Evolutionary conservation across 2,797 vertebrate genomes (phyloP), one percentile per base, ranked within the genome.

Genomic region (Allenopithecus nigroviridis): DNA sequence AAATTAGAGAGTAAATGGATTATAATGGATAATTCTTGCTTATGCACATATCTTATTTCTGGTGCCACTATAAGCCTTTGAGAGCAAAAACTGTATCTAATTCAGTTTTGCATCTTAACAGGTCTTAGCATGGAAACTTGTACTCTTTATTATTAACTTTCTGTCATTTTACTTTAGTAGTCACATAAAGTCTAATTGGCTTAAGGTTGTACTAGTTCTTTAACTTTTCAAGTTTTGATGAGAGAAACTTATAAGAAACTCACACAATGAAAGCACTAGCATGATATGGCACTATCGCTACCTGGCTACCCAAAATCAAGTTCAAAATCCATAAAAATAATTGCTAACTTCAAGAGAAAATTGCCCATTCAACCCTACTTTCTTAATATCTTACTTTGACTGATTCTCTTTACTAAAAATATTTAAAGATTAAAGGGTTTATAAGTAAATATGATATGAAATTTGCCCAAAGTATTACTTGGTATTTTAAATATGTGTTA

Each of bases 361-460:
- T 33, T 94, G 36, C 50, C 76, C 39, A 26, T 57, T 84, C 48
- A 80, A 64, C 1, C 22, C n/a, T 88, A 64, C 28, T 70, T 87
- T 91, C n/a, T 89, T 53, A 68, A 76, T 94, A 96, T 57, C 16
- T 92, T 64, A 84, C 93, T 59, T 53, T 43, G 16, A 61, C 22
- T 80, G 30, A 84, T 78, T 85, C 36, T 92, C 59, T 76, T 76
- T 92, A 90, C 53, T 53, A 96, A 64, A 96, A 78, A 96, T 33
- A 4, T 55, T 94, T 96, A 81, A 94, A 64, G n/a, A 83, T n/a
- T 46, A 87, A 61, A 74, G 9, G 24, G 4, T 90, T 90, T 72
- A 53, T 74, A 98, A 97, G 91, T 86, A 81, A 97, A 97, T 94
- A 96, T 89, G 98, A 97, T 87, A 19, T 94, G 57, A 96, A 92